A percentile compares a stretch with the other conserved stretches of the same genome.
phyloP scores from a whole-genome alignment of 2,888 invertebrate genomes.

The Diploptera punctata region DNA sequence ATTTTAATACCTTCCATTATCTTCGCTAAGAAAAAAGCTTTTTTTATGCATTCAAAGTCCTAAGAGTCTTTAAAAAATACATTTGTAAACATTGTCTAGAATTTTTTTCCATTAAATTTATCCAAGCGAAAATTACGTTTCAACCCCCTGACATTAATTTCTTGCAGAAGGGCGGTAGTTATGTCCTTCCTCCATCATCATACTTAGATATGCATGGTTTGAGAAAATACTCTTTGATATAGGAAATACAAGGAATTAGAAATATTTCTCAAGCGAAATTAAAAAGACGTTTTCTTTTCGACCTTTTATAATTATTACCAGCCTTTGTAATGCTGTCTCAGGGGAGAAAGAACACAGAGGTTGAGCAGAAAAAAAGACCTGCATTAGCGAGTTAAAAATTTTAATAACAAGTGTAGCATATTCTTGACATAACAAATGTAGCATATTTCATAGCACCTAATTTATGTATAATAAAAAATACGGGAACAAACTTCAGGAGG shows the following conservation, averaged over 20 bases:
- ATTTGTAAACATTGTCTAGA: slow-evolving; percentile 24
- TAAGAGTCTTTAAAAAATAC: not conserved
- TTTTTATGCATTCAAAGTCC: no score
- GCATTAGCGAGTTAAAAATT: not conserved
- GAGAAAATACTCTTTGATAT: slow-evolving; percentile 27
- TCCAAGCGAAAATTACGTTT: slow-evolving; percentile 34
- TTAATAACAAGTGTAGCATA: no score
- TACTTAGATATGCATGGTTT: slow-evolving; percentile 30
- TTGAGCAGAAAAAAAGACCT: not conserved
- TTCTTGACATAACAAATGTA: no score
- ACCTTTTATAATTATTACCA: slow-evolving; percentile 1
- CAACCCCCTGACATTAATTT: not conserved
- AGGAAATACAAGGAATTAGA: slow-evolving; percentile 35
- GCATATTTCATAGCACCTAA: no score
- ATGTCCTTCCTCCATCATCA: slow-evolving; percentile 9
- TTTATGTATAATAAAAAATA: no score
- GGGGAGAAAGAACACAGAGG: not conserved
- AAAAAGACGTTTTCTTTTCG: not conserved
- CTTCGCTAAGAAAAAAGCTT: no score
- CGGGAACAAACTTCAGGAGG: no score
- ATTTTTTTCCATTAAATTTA: slow-evolving; percentile 33
- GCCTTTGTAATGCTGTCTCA: not conserved
- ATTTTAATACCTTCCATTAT: no score
- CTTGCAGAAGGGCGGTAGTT: not conserved
- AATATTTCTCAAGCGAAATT: slow-evolving; percentile 2